Percentiles rank a stretch among this genome's conserved stretches.
These are phyloP conservation scores for Hydractinia echinata DNA, from an alignment of 30 jellyfish, hydroid and myxozoan species.

Conservation along the genomic window DNA sequence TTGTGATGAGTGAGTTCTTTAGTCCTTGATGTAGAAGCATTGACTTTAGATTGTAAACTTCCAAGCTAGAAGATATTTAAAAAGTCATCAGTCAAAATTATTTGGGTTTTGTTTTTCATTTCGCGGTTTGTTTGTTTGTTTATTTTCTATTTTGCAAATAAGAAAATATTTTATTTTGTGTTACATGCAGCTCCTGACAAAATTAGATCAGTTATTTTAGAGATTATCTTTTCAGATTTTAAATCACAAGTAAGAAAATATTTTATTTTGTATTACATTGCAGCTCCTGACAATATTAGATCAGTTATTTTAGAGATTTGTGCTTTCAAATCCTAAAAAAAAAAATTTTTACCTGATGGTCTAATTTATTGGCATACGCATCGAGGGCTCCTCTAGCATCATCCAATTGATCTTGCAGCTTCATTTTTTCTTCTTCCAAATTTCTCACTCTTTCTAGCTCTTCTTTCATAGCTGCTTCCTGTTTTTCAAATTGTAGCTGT, in stretches of 20 bases:
- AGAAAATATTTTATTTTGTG: too few relatives aligned
- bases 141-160: too few relatives aligned
- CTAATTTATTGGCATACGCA: slow-evolving; percentile 62
- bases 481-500: background rate
- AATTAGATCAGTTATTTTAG: too few relatives aligned
- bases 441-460: slow-evolving; percentile 44
- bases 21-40: slow-evolving; percentile 39
- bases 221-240: too few relatives aligned
- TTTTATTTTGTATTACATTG: too few relatives aligned
- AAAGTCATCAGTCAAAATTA: too few relatives aligned
- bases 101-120: too few relatives aligned
- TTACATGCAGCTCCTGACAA: too few relatives aligned
- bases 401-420: slow-evolving; percentile 55
- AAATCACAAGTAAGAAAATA: too few relatives aligned
- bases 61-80: slow-evolving; percentile 35
- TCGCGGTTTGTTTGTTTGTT: too few relatives aligned
- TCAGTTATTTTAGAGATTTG: too few relatives aligned
- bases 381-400: slow-evolving; percentile 74
- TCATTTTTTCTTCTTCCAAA: slow-evolving; percentile 68
- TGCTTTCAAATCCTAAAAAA: background rate
- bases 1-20: slow-evolving; percentile 33
- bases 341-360: slow-evolving; percentile 49
- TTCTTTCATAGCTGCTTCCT: slow-evolving; percentile 15
- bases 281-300: too few relatives aligned
- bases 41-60: slow-evolving; percentile 57